Evolutionary conservation across 2,797 vertebrate species (phyloP).

Genomic region (Babyrousa celebensis): DNA sequence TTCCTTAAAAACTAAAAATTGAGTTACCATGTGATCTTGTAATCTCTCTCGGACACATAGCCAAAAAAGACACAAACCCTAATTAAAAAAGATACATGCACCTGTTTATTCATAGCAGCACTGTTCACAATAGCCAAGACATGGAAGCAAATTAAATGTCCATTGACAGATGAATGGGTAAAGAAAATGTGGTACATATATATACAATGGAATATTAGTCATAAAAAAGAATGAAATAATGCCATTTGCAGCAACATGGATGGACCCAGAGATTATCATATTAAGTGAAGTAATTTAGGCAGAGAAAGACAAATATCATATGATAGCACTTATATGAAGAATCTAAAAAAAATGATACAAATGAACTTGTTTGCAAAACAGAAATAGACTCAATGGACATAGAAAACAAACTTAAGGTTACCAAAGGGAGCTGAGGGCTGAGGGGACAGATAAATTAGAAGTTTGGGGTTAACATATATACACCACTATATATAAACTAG

Average conservation of each 20-base stretch:
- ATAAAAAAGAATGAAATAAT: background rate
- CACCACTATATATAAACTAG: background rate
- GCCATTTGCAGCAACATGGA: background rate
- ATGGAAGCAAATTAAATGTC: background rate
- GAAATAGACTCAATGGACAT: background rate
- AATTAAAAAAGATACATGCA: background rate
- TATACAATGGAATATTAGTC: background rate
- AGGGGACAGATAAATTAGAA: background rate
- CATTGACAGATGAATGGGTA: background rate
- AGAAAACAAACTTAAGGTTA: background rate
- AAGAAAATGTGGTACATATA: background rate
- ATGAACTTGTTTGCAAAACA: background rate
- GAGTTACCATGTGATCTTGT: background rate
- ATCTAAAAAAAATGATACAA: background rate
- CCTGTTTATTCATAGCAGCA: background rate
- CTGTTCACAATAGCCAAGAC: background rate
- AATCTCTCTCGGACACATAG: background rate
- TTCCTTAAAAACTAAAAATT: background rate
- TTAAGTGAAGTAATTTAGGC: background rate
- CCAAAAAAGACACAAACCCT: background rate
- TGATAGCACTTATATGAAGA: background rate
- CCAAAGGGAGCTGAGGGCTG: background rate
- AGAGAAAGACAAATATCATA: background rate
- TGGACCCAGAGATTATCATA: background rate
- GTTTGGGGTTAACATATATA: background rate